These are phyloP conservation scores for Drosophila suzukii DNA, from an alignment of 1,140 invertebrate genomes.

Conservation along the genomic window DNA sequence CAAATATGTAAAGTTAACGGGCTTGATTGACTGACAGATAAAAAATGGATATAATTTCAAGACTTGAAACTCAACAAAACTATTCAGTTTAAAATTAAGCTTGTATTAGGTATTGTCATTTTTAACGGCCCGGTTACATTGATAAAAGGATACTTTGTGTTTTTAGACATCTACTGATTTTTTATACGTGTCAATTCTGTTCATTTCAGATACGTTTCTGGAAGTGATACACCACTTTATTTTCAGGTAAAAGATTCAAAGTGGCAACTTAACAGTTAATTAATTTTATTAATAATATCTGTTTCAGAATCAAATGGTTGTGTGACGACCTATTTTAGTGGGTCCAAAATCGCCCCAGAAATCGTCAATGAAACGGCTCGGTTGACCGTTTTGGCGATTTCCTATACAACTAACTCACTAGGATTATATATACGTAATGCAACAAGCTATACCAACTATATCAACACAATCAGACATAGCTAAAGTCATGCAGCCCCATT, in stretches of 20 bases:
- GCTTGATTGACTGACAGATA: background rate
- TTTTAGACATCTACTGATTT: background rate
- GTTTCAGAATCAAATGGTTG: conserved; percentile 61
- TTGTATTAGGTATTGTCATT: background rate
- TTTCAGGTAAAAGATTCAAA: conserved; percentile 4
- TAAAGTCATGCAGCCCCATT: conserved; percentile 76
- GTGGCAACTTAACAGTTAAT: background rate
- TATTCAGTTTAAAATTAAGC: background rate
- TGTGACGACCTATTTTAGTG: conserved; percentile 53
- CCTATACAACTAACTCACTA: conserved; percentile 16
- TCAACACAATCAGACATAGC: conserved; percentile 64
- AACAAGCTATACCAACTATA: conserved; percentile 59
- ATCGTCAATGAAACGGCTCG: conserved; percentile 48
- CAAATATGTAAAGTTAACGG: conserved; percentile 36
- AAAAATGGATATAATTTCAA: background rate
- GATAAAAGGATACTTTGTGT: background rate
- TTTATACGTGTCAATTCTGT: background rate
- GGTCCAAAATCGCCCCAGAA: conserved; percentile 50
- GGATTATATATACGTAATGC: conserved; percentile 63
- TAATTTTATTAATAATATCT: background rate
- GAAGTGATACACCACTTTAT: background rate
- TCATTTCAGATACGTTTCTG: conserved; percentile 13
- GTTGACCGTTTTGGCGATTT: conserved; percentile 42
- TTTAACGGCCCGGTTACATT: background rate
- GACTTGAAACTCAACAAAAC: background rate